These are phyloP conservation scores for Cheumatopsyche charites DNA, from an alignment of 1,140 invertebrate genomes.

Conservation along the genomic window DNA sequence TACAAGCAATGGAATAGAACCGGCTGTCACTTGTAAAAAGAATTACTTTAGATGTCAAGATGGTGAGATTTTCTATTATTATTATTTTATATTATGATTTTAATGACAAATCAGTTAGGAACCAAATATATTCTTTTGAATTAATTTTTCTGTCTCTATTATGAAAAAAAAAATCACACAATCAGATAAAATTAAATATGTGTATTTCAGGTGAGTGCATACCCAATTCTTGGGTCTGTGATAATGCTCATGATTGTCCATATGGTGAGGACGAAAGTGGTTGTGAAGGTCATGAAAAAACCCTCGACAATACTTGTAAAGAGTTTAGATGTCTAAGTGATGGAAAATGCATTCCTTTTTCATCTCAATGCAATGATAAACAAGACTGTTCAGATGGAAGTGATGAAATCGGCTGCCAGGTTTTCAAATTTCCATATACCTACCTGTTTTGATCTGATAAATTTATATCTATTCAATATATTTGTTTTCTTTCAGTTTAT, in stretches of 20 bases:
- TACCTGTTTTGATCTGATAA: no score
- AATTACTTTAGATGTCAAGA: constrained; percentile 45
- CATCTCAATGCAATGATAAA: constrained; percentile 67
- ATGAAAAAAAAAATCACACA: neutral
- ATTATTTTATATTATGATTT: constrained; percentile 6
- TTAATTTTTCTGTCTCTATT: neutral
- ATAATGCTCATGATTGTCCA: constrained; percentile 72
- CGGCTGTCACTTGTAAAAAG: constrained; percentile 40
- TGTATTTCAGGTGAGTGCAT: constrained; percentile 74
- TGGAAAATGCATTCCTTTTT: constrained; percentile 68
- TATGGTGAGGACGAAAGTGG: constrained; percentile 74
- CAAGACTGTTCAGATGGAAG: constrained; percentile 72
- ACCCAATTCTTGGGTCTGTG: constrained; percentile 82
- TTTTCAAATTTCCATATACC: constrained; percentile 14
- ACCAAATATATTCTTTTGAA: neutral
- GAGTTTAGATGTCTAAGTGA: constrained; percentile 66
- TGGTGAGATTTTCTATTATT: constrained; percentile 29
- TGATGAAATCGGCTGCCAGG: constrained; percentile 65
- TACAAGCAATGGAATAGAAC: constrained; percentile 48
- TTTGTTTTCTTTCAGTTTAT: neutral
- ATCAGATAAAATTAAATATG: neutral
- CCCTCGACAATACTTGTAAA: constrained; percentile 64
- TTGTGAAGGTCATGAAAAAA: constrained; percentile 63
- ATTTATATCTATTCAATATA: neutral
- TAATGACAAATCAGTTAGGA: neutral